phyloP scores from a whole-genome alignment of 2,797 vertebrate species.

The Hylomyscus alleni region DNA sequence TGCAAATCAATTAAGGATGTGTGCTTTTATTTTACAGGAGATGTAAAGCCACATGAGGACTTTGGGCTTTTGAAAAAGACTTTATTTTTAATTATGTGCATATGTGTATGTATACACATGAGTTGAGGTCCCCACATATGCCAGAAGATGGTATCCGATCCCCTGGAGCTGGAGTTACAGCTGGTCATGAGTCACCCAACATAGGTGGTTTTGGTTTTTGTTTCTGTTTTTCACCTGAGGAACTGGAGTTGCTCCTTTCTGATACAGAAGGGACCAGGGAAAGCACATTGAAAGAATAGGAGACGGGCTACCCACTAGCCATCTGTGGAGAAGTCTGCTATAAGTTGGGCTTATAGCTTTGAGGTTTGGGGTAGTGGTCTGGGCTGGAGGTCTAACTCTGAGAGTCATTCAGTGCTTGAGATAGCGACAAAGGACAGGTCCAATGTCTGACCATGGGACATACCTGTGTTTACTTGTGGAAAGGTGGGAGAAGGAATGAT shows the following conservation, averaged over 20 bases:
- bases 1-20: not conserved
- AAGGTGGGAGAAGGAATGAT: not conserved
- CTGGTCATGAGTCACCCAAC: not conserved
- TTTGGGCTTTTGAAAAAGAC: not conserved
- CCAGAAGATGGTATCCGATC: not conserved
- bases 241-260: not conserved
- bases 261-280: not conserved
- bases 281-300: not conserved
- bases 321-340: not conserved
- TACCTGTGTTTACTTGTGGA: not conserved
- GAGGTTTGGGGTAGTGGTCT: not conserved
- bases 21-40: not conserved
- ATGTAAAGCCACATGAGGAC: not conserved
- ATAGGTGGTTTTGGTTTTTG: not conserved
- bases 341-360: not conserved
- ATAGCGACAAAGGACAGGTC: not conserved
- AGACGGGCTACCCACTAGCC: not conserved
- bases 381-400: not conserved
- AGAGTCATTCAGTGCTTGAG: not conserved
- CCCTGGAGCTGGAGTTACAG: not conserved
- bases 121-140: not conserved
- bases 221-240: not conserved
- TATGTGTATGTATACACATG: not conserved
- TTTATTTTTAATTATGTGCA: not conserved
- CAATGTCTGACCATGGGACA: not conserved